phyloP scores from a whole-genome alignment of 2,113 vertebrate genomes.

The Paraplagusia blochii region DNA sequence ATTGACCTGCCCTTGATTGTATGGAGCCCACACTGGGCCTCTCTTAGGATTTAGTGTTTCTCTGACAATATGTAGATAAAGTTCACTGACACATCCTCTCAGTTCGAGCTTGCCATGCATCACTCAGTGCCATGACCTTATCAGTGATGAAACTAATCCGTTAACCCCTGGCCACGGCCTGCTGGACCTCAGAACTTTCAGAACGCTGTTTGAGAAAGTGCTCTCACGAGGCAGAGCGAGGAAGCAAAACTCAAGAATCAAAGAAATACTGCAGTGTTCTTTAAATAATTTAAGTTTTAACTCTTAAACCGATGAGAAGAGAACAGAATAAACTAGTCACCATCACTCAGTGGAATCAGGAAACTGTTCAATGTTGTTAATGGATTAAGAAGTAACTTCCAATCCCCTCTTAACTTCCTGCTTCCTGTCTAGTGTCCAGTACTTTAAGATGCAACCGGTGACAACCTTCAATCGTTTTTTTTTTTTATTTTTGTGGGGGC shows the following conservation, averaged over 20 bases:
- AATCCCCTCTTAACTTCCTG: too few relatives aligned
- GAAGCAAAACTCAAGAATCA: neutral
- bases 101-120: slow-evolving; percentile 12
- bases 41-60: slow-evolving; percentile 23
- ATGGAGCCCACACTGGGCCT: neutral
- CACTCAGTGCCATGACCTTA: slow-evolving; percentile 29
- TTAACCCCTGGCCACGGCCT: slow-evolving; percentile 19
- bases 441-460: too few relatives aligned
- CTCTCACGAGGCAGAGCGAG: neutral
- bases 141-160: slow-evolving; percentile 56
- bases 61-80: slow-evolving; percentile 52
- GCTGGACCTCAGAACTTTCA: slow-evolving; percentile 7
- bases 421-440: too few relatives aligned
- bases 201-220: slow-evolving; percentile 48
- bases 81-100: slow-evolving; percentile 62
- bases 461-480: too few relatives aligned
- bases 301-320: neutral
- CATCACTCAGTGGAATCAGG: too few relatives aligned
- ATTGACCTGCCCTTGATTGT: slow-evolving; percentile 54
- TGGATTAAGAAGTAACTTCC: too few relatives aligned
- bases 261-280: too few relatives aligned
- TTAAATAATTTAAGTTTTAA: neutral
- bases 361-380: too few relatives aligned
- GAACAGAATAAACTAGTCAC: too few relatives aligned
- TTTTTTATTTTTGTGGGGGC: too few relatives aligned